phyloP scores from a whole-genome alignment of 2,888 invertebrate genomes.

The Nomada hirtipes region DNA sequence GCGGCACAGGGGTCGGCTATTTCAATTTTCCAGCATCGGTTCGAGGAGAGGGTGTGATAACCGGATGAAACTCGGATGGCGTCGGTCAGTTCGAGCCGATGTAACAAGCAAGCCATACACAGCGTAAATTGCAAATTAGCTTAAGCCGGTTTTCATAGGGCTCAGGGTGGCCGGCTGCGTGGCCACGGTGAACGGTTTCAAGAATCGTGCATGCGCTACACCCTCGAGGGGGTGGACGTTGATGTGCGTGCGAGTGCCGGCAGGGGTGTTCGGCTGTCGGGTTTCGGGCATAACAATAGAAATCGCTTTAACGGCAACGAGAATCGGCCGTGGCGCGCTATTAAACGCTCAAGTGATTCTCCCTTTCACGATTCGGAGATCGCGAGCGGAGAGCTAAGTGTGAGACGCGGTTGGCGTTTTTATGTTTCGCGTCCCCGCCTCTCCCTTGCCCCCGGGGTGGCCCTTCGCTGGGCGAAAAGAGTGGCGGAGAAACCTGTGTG shows the following conservation, averaged over 20 bases:
- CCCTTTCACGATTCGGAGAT: neutral
- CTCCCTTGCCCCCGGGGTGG: neutral
- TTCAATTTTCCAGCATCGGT: conserved; percentile 61
- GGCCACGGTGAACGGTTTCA: conserved; percentile 12
- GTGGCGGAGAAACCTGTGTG: neutral
- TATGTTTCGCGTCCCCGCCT: neutral
- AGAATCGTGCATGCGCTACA: conserved; percentile 40
- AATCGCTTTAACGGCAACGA: conserved; percentile 66
- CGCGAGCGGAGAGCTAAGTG: neutral
- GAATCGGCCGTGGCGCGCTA: conserved; percentile 69
- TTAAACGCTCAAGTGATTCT: conserved; percentile 72
- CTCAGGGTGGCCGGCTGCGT: conserved; percentile 37
- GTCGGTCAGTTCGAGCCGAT: conserved; percentile 48
- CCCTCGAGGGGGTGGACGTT: neutral
- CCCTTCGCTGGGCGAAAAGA: neutral
- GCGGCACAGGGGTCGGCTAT: conserved; percentile 28
- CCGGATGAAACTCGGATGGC: conserved; percentile 50
- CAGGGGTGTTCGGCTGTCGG: neutral
- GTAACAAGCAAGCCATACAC: conserved; percentile 47
- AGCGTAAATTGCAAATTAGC: conserved; percentile 71
- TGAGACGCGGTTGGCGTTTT: neutral
- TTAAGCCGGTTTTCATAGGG: conserved; percentile 68
- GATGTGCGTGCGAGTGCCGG: conserved; percentile 9
- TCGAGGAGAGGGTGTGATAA: conserved; percentile 43
- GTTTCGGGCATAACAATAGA: conserved; percentile 65